Percentiles rank a stretch among this genome's conserved stretches.
Evolutionary conservation across 2,113 vertebrate genomes (phyloP).

Genomic region (Cynocephalus volans): DNA sequence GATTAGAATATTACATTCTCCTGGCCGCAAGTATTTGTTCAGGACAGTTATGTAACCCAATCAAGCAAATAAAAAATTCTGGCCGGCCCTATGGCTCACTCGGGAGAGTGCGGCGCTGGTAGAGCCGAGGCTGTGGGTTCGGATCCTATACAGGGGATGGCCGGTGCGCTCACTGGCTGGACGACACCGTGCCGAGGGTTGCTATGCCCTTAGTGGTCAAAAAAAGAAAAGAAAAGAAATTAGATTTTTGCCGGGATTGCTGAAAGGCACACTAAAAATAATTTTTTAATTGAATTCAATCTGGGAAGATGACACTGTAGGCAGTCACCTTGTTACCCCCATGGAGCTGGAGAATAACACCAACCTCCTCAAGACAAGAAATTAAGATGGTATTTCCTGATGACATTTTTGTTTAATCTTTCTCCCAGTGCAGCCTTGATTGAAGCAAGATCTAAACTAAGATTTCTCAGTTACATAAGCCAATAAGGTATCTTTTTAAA

Average conservation of each 20-base stretch:
- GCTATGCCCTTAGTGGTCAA: too few species aligned
- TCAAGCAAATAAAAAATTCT: background rate
- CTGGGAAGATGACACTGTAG: background rate
- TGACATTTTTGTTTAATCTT: slow-evolving; percentile 52
- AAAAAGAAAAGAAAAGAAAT: too few species aligned
- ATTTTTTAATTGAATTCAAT: background rate
- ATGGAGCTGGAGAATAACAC: background rate
- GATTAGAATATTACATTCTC: slow-evolving; percentile 53
- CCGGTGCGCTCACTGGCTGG: too few species aligned
- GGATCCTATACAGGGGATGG: too few species aligned
- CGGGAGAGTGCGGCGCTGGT: too few species aligned
- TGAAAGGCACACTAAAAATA: background rate
- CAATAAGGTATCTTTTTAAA: background rate
- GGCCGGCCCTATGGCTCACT: too few species aligned
- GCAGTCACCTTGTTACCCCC: background rate
- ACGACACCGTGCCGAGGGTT: too few species aligned
- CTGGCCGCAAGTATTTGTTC: slow-evolving; percentile 16
- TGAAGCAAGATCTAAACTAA: background rate
- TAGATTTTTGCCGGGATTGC: slow-evolving; percentile 8
- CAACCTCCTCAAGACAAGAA: background rate
- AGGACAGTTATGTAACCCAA: background rate
- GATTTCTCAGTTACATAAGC: background rate
- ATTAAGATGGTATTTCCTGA: background rate
- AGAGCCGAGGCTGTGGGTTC: too few species aligned
- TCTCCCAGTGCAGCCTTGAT: background rate